These are phyloP conservation scores for Ruditapes philippinarum DNA, from an alignment of 1,140 invertebrate species.

Conservation along the genomic window DNA sequence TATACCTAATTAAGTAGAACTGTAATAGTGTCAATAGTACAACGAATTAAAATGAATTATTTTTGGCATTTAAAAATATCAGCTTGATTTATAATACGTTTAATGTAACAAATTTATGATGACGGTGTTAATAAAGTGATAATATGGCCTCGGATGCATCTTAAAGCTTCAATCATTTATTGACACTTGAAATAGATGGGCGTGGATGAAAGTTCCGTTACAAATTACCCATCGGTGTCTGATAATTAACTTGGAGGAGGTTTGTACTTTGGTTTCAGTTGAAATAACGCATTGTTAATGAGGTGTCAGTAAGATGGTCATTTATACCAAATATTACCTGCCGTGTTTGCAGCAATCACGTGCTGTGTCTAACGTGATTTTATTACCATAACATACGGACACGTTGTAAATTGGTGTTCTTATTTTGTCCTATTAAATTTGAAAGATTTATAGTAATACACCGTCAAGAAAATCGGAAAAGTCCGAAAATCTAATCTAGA, in stretches of 20 bases:
- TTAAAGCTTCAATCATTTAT: conserved; percentile 29
- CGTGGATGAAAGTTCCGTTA: not conserved
- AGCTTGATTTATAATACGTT: too few relatives aligned
- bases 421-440: not conserved
- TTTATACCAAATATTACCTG: not conserved
- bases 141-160: not conserved
- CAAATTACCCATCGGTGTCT: not conserved
- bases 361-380: not conserved
- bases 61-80: too few relatives aligned
- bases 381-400: conserved; percentile 15
- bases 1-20: too few relatives aligned
- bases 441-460: not conserved
- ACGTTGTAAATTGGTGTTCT: not conserved
- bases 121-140: not conserved
- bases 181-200: conserved; percentile 14
- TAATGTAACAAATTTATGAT: not conserved
- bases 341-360: not conserved
- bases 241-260: not conserved
- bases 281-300: conserved; percentile 12
- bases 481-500: too few relatives aligned
- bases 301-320: not conserved
- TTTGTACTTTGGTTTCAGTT: not conserved
- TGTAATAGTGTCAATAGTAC: too few relatives aligned
- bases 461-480: too few relatives aligned
- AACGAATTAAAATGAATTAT: too few relatives aligned